Evolutionary conservation across 2,888 invertebrate genomes (phyloP).

Genomic region (Limnephilus marmoratus): DNA sequence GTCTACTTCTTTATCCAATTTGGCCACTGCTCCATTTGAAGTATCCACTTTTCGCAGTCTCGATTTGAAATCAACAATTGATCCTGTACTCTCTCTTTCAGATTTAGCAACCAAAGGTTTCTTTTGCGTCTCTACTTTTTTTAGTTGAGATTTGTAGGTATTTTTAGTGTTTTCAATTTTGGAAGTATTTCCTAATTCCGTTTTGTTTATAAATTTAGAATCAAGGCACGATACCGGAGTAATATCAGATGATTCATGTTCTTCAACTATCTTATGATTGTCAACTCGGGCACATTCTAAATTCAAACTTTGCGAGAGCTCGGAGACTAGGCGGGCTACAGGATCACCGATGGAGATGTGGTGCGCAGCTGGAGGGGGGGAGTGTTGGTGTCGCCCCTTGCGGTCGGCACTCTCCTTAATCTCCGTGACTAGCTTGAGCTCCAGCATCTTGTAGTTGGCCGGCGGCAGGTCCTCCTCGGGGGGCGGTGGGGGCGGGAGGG

Average conservation of each 20-base stretch:
- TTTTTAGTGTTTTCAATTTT: conserved; percentile 71
- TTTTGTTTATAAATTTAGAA: conserved; percentile 72
- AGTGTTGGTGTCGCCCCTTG: conserved; percentile 76
- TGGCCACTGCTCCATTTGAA: conserved; percentile 71
- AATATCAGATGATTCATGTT: conserved; percentile 10
- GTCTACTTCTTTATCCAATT: conserved; percentile 69
- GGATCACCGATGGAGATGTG: conserved; percentile 80
- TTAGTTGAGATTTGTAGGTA: conserved; percentile 83
- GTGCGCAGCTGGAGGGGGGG: conserved; percentile 72
- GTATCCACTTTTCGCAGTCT: conserved; percentile 88
- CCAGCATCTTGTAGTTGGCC: conserved; percentile 85
- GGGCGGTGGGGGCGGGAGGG: conserved; percentile 67
- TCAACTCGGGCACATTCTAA: conserved; percentile 72
- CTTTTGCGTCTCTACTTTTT: conserved; percentile 81
- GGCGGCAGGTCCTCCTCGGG: conserved; percentile 67
- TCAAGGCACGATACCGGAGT: neutral
- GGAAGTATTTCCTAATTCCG: conserved; percentile 68
- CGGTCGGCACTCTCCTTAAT: conserved; percentile 88
- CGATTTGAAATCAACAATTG: conserved; percentile 90
- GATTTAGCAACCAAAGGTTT: conserved; percentile 51
- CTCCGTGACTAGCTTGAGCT: conserved; percentile 88
- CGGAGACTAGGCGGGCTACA: conserved; percentile 88
- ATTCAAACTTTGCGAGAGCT: conserved; percentile 90
- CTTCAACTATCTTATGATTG: conserved; percentile 56
- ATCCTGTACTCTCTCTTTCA: conserved; percentile 76